A percentile compares a stretch with the other conserved stretches of the same genome.
Conservation (phyloP, 2,797 vertebrate genomes). For the Rhabdophis nuchalis region DNA sequence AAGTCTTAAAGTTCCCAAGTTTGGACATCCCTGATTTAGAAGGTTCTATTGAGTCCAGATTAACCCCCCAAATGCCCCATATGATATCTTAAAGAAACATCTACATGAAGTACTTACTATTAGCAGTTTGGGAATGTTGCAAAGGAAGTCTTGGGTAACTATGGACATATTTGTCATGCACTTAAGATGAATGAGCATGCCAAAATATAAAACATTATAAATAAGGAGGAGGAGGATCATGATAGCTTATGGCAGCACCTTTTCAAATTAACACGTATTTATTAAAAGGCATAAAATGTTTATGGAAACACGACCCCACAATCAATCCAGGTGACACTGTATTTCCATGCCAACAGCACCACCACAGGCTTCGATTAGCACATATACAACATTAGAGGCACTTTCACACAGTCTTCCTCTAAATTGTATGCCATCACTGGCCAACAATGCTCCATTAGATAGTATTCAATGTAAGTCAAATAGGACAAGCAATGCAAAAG, state of each 20-base stretch:
- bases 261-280: neutral
- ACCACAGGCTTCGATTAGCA: neutral
- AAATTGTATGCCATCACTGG: neutral
- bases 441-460: neutral
- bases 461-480: neutral
- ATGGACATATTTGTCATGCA: neutral
- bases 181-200: neutral
- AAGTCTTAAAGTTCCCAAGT: too few species aligned
- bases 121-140: neutral
- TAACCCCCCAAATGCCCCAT: neutral
- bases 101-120: neutral
- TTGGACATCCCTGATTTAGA: too few species aligned
- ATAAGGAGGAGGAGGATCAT: neutral
- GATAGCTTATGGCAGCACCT: neutral
- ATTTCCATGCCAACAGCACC: neutral
- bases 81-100: neutral
- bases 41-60: neutral
- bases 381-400: neutral
- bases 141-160: neutral
- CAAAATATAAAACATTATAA: neutral
- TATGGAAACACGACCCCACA: neutral
- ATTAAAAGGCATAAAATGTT: neutral
- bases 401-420: neutral
- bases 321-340: neutral
- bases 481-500: neutral